Percentiles rank a stretch among this genome's conserved stretches.
Evolutionary conservation across 1,140 invertebrate genomes (phyloP).

Genomic region (Hypothenemus hampei): DNA sequence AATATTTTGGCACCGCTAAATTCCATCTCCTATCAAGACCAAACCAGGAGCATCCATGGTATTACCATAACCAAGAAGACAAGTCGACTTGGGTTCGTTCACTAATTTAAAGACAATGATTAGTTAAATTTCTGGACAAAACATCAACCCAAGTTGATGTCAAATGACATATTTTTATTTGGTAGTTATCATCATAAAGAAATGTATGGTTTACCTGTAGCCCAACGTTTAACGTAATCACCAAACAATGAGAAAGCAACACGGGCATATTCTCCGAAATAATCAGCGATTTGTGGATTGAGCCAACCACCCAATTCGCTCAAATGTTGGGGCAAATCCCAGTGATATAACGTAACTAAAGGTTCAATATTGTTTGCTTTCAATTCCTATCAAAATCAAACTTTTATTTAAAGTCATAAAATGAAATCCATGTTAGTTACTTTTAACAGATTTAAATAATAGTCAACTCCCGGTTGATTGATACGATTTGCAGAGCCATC

Average conservation of each 20-base stretch:
- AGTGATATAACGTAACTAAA: constrained; percentile 49
- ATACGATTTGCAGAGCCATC: constrained; percentile 49
- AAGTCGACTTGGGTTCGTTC: constrained; percentile 14
- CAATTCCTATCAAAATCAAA: not conserved
- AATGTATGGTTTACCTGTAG: not conserved
- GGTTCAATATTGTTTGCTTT: constrained; percentile 43
- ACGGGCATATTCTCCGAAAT: constrained; percentile 41
- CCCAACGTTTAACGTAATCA: constrained; percentile 7
- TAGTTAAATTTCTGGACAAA: too few relatives aligned
- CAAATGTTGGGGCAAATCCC: constrained; percentile 38
- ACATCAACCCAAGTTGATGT: too few relatives aligned
- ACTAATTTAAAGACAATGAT: not conserved
- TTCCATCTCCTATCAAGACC: too few relatives aligned
- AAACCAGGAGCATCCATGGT: constrained; percentile 12
- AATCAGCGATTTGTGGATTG: constrained; percentile 39
- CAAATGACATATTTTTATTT: not conserved
- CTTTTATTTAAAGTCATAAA: not conserved
- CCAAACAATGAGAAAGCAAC: constrained; percentile 26
- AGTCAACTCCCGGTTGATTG: constrained; percentile 49
- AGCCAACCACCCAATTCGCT: constrained; percentile 43
- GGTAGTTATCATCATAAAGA: not conserved
- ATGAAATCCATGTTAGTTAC: constrained; percentile 41
- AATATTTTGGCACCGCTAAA: too few relatives aligned
- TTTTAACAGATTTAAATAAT: constrained; percentile 53
- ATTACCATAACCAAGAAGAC: constrained; percentile 6